These are phyloP conservation scores for Cynoglossus semilaevis DNA, from an alignment of 2,113 vertebrate species.

Conservation along the genomic window DNA sequence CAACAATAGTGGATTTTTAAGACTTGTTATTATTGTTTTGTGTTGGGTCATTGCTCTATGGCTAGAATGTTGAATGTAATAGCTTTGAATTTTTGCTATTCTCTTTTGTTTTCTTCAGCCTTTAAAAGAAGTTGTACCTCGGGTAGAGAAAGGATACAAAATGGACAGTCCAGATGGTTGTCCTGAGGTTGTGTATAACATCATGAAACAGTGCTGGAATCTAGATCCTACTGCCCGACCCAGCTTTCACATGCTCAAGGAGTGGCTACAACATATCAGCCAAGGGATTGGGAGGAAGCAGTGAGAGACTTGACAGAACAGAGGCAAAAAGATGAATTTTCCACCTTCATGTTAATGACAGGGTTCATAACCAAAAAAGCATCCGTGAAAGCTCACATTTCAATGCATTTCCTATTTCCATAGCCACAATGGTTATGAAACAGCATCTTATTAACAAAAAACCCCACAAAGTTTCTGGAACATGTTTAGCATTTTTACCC, in stretches of 20 bases:
- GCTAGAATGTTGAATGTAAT: too few relatives aligned
- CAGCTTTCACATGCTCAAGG: conserved; percentile 85
- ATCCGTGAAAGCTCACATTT: too few relatives aligned
- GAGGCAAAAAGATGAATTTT: conserved; percentile 9
- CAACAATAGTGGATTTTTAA: too few relatives aligned
- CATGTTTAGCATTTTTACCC: too few relatives aligned
- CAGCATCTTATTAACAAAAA: too few relatives aligned
- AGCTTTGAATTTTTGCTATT: neutral
- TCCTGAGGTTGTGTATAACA: conserved; percentile 84
- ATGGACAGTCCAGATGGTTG: conserved; percentile 95
- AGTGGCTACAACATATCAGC: conserved; percentile 87
- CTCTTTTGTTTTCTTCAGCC: conserved; percentile 70
- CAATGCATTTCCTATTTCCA: too few relatives aligned
- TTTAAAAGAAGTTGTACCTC: conserved; percentile 92
- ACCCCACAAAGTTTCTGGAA: too few relatives aligned
- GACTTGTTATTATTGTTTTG: too few relatives aligned
- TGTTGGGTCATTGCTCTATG: too few relatives aligned
- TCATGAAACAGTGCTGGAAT: conserved; percentile 97
- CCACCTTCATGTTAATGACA: conserved; percentile 17
- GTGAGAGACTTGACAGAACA: conserved; percentile 35
- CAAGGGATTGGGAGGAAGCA: conserved; percentile 63
- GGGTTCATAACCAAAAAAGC: conserved; percentile 10
- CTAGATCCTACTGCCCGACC: conserved; percentile 84
- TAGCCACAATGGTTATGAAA: too few relatives aligned
- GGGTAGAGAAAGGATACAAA: conserved; percentile 95